These are phyloP conservation scores for Pristionchus exspectatus DNA, from an alignment of 2,888 invertebrate species.

Conservation along the genomic window DNA sequence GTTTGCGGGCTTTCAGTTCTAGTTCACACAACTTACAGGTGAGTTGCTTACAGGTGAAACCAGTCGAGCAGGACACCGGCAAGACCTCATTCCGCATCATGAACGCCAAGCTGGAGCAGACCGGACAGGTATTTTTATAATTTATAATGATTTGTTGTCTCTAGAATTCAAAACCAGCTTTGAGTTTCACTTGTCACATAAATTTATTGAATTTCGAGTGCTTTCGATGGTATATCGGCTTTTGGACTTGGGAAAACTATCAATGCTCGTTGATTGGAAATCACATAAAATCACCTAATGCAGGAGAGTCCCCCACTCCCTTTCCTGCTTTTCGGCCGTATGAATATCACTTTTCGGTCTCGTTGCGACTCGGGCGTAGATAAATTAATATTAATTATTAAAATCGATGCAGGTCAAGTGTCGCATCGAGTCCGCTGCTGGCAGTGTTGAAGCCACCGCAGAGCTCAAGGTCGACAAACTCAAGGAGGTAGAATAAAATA, in stretches of 20 bases:
- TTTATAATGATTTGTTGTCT: no score
- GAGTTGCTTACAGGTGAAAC: slow-evolving; percentile 27
- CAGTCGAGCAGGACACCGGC: slow-evolving; percentile 71
- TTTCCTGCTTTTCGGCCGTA: no score
- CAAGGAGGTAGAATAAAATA: slow-evolving; percentile 54
- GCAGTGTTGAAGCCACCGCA: slow-evolving; percentile 60
- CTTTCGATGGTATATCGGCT: not conserved
- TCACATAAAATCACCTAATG: no score
- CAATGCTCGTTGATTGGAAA: no score
- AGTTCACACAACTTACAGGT: not conserved
- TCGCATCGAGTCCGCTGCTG: slow-evolving; percentile 60
- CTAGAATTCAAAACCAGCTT: no score
- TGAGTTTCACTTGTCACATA: not conserved
- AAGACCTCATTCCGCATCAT: slow-evolving; percentile 77
- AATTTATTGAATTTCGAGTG: not conserved
- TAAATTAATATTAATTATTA: no score
- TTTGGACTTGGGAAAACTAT: not conserved
- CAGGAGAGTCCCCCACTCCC: no score
- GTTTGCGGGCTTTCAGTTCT: no score
- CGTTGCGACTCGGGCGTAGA: no score
- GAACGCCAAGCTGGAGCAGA: slow-evolving; percentile 68
- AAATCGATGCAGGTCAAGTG: not conserved
- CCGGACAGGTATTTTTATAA: slow-evolving; percentile 57
- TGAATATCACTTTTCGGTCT: no score
- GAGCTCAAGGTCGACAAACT: slow-evolving; percentile 72